phyloP scores from a whole-genome alignment of 1,140 invertebrate species.

The Aphelenchoides fujianensis region DNA sequence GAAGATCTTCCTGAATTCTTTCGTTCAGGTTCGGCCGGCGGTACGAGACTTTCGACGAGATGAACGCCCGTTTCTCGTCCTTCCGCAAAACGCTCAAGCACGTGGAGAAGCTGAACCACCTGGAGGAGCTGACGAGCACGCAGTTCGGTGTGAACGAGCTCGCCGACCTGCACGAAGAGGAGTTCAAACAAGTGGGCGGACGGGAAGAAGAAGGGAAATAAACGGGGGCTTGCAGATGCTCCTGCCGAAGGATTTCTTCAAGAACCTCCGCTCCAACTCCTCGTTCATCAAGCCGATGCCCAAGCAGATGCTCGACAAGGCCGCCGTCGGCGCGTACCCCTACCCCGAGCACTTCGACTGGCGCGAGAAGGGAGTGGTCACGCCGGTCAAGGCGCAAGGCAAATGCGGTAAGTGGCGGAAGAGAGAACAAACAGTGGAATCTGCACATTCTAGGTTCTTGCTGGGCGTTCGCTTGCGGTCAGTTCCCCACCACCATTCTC shows the following conservation, averaged over 20 bases:
- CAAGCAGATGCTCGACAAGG: conserved; percentile 11
- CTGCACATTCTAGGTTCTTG: no score
- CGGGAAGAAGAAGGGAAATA: conserved; percentile 5
- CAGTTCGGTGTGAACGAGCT: conserved; percentile 48
- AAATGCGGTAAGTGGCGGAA: conserved; percentile 53
- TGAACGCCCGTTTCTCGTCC: conserved; percentile 16
- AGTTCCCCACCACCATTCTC: no score
- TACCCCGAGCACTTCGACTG: conserved; percentile 63
- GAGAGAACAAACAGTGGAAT: no score
- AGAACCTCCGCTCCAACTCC: conserved; percentile 25
- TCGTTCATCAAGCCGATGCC: conserved; percentile 39
- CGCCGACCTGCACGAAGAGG: conserved; percentile 49
- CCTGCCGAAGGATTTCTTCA: conserved; percentile 34
- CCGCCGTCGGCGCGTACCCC: conserved; percentile 2
- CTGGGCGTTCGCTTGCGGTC: no score
- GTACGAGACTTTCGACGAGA: conserved; percentile 7
- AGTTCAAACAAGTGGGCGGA: conserved; percentile 38
- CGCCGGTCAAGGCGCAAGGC: conserved; percentile 65
- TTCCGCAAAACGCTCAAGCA: conserved; percentile 29
- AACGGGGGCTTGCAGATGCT: conserved; percentile 41
- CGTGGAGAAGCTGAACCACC: conserved; percentile 30
- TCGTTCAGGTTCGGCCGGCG: not conserved
- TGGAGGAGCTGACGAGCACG: conserved; percentile 16
- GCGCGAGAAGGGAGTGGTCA: conserved; percentile 65
- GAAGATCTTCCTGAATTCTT: not conserved